A percentile compares a stretch with the other conserved stretches of the same genome.
These are phyloP conservation scores for Dolichopus griseipennis DNA, from an alignment of 2,888 invertebrate species.

Conservation along the genomic window DNA sequence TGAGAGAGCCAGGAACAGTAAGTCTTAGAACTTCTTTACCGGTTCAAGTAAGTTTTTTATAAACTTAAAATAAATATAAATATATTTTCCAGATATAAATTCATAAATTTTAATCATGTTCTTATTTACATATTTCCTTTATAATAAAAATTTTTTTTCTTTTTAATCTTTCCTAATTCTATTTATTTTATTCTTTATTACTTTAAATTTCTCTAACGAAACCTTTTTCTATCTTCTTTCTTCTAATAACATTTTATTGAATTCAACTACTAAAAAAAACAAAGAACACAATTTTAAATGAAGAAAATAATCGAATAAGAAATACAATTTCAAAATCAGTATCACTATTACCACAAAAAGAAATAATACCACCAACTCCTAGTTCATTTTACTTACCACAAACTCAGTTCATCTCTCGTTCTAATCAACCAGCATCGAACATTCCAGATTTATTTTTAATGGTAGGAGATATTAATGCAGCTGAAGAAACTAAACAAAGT, in stretches of 20 bases:
- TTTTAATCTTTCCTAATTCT: not conserved
- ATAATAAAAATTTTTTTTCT: not conserved
- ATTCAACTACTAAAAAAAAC: not conserved
- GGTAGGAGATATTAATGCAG: slow-evolving; percentile 15
- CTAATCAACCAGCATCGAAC: not conserved
- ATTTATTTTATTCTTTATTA: not conserved
- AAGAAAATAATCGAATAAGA: not conserved
- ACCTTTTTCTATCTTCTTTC: not conserved
- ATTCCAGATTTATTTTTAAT: slow-evolving; percentile 16
- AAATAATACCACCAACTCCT: not conserved
- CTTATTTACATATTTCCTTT: not conserved
- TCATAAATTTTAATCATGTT: not conserved
- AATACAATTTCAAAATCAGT: not conserved
- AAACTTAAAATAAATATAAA: not conserved
- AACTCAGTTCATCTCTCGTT: not conserved
- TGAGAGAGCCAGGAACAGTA: not conserved
- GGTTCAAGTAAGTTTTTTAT: not conserved
- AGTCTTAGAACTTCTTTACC: not conserved
- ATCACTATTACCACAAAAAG: no score
- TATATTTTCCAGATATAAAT: not conserved
- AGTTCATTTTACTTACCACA: slow-evolving; percentile 9
- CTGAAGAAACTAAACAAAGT: slow-evolving; percentile 3
- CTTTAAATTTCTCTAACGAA: not conserved
- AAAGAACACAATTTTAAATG: not conserved
- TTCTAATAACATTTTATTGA: not conserved